These are phyloP conservation scores for Bovichtus diacanthus DNA, from an alignment of 2,797 vertebrate genomes.

Conservation along the genomic window DNA sequence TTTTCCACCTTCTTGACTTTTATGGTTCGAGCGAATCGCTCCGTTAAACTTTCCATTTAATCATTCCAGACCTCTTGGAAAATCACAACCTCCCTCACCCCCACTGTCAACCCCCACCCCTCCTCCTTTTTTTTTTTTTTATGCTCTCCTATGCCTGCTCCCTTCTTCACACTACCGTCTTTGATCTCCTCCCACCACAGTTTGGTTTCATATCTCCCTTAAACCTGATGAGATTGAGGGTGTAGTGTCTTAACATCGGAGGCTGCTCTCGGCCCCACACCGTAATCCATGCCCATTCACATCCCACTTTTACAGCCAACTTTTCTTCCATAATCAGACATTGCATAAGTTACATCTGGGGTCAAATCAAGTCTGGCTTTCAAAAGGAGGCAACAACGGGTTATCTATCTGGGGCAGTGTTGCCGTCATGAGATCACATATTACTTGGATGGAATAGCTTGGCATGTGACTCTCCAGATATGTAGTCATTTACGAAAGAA, in stretches of 20 bases:
- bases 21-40: slow-evolving; percentile 74
- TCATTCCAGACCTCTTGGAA: slow-evolving; percentile 68
- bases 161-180: slow-evolving; percentile 9
- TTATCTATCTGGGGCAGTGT: neutral
- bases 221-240: neutral
- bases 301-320: neutral
- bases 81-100: slow-evolving; percentile 61
- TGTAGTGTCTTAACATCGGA: neutral
- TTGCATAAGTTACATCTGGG: slow-evolving; percentile 21
- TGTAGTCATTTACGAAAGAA: neutral
- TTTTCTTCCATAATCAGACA: slow-evolving; percentile 23
- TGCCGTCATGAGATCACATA: neutral
- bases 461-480: neutral
- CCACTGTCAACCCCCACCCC: neutral
- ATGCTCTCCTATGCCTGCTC: slow-evolving; percentile 4
- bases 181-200: neutral
- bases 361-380: slow-evolving; percentile 25
- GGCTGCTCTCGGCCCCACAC: neutral
- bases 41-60: slow-evolving; percentile 78
- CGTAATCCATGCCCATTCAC: slow-evolving; percentile 7
- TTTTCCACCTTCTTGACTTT: slow-evolving; percentile 79
- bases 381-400: slow-evolving; percentile 1
- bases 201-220: neutral
- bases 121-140: neutral
- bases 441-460: neutral